Conservation (phyloP, 1,140 invertebrate genomes). For the Heliothis subflexa region DNA sequence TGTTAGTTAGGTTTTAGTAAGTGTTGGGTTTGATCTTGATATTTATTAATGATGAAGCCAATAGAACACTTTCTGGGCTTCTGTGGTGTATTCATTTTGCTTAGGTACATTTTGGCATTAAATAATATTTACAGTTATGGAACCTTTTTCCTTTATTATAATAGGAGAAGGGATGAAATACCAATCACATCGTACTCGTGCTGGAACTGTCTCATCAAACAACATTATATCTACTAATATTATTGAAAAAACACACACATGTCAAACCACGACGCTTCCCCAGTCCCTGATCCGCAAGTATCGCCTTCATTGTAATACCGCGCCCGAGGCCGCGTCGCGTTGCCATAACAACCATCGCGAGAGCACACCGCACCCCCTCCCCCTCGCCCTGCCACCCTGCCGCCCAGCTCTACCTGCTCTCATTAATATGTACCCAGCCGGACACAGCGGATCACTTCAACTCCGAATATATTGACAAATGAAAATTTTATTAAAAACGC, state of each 20-base stretch:
- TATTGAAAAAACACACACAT: constrained; percentile 8
- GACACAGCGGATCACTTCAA: constrained; percentile 66
- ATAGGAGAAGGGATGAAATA: too few species aligned
- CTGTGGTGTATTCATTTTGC: too few species aligned
- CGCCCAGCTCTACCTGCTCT: constrained; percentile 70
- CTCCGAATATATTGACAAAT: constrained; percentile 69
- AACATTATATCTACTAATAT: neutral
- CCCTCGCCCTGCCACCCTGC: constrained; percentile 38
- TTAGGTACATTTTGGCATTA: too few species aligned
- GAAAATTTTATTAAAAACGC: constrained; percentile 72
- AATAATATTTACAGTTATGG: too few species aligned
- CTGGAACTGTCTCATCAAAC: neutral
- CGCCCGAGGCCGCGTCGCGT: constrained; percentile 78
- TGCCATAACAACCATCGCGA: constrained; percentile 69
- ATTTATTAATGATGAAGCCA: too few species aligned
- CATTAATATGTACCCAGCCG: constrained; percentile 82
- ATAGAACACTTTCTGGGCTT: too few species aligned
- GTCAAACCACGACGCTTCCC: constrained; percentile 36
- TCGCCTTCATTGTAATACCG: constrained; percentile 76
- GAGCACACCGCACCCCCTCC: constrained; percentile 46
- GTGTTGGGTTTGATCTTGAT: too few species aligned
- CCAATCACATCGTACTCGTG: too few species aligned
- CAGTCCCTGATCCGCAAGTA: constrained; percentile 65
- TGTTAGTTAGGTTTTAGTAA: too few species aligned
- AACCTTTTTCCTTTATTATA: too few species aligned